Evolutionary conservation across 2,113 vertebrate species (phyloP).

Genomic region (Microcebus ravelobensis): DNA sequence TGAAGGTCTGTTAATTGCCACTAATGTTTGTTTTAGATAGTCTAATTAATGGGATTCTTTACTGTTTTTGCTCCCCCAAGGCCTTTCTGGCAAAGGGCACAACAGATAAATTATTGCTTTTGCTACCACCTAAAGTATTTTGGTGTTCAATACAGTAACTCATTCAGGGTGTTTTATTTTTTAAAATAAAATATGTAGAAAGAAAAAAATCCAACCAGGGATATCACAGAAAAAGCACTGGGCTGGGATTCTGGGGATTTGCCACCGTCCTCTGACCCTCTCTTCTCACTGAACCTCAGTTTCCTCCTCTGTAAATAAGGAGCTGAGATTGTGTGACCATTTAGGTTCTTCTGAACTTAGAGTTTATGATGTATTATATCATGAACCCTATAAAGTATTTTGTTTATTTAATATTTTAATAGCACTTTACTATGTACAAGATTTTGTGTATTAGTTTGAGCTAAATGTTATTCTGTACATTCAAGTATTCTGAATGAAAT

Average conservation of each 20-base stretch:
- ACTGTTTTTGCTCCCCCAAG: neutral
- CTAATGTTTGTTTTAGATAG: conserved; percentile 32
- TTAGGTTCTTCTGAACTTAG: neutral
- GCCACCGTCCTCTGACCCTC: neutral
- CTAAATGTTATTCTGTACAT: neutral
- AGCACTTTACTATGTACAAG: neutral
- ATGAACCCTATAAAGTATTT: neutral
- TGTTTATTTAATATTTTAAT: neutral
- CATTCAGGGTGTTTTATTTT: neutral
- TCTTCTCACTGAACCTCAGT: neutral
- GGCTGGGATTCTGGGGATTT: neutral
- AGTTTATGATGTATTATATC: neutral
- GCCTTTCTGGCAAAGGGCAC: conserved; percentile 31
- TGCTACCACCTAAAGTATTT: conserved; percentile 35
- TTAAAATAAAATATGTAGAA: conserved; percentile 3
- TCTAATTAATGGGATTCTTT: conserved; percentile 46
- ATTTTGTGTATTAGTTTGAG: neutral
- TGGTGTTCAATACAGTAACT: neutral
- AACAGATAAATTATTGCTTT: conserved; percentile 27
- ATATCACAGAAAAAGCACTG: neutral
- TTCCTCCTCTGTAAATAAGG: neutral
- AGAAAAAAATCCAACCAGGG: neutral
- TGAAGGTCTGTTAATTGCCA: conserved; percentile 45
- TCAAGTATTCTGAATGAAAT: neutral
- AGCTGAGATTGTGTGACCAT: neutral